These are phyloP conservation scores for Bos taurus DNA, from an alignment of 2,113 vertebrate genomes.

Conservation along the genomic window ARS-UCD2.0 NC_037328.1:151226001-151226500, in stretches of 20 bases:
- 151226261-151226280: not conserved
- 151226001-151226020: not conserved
- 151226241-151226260: not conserved
- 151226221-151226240: no score
- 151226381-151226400: not conserved
- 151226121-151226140: not conserved
- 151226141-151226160: not conserved
- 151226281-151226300: no score
- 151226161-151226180: fast-evolving
- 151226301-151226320: not conserved
- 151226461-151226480: not conserved
- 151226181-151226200: fast-evolving
- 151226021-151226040: not conserved
- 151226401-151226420: not conserved
- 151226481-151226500: fast-evolving
- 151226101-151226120: not conserved
- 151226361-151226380: no score
- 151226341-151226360: no score
- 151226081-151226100: not conserved
- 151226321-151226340: no score
- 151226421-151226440: fast-evolving
- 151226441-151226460: fast-evolving
- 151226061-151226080: not conserved
- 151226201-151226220: fast-evolving
- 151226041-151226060: not conserved